Base-by-base conservation (phyloP, 2,888 invertebrate species). In the Hetaerina titia region DNA sequence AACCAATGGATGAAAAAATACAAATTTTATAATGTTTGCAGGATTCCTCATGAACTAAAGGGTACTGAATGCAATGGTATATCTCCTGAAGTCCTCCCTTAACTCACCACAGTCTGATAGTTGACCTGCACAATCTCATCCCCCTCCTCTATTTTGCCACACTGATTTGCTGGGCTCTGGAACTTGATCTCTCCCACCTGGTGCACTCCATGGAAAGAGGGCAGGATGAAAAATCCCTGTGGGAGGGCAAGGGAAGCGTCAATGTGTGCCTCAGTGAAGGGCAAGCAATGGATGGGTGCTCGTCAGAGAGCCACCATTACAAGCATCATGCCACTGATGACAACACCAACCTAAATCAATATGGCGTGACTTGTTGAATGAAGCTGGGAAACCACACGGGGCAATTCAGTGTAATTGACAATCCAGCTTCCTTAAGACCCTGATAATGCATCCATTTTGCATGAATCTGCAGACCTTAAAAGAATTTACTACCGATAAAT, bases 41-140 rank as follows among this genome's bases (percentile, higher is more conserved):
- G 22, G 57, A 13, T 56, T 22, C 25, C 19, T 0, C 11, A 57
- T 2, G 9, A 56, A 89, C 45, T 25, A 89, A 89, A 89, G 45
- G 5, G 45, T 45, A 45, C 45, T 45, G 45, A 45, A 45, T 45
- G 45, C 45, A 45, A 45, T 45, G 45, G 45, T 45, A 45, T 45
- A 45, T 1, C 45, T 45, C 45, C 45, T 45, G 45, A 45, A 45
- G 4, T 45, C 45, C 45, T 45, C 45, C 1, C 17, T 95, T 88
- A 94, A 96, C 97, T 96, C 96, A 97, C 97, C 96, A 97, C 97
- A 88, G 97, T 97, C 96, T 97, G 97, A 96, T 97, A 97, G 96
- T 97, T 97, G 96, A 98, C 98, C 97, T 99, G 99, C 88, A 99
- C 98, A 96, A 99, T 98, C 97, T 99, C 99, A 97, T 99, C 99